A percentile compares a stretch with the other conserved stretches of the same genome.
These are phyloP conservation scores for Schrankia costaestrigalis DNA, from an alignment of 2,888 invertebrate genomes.

Conservation along the genomic window DNA sequence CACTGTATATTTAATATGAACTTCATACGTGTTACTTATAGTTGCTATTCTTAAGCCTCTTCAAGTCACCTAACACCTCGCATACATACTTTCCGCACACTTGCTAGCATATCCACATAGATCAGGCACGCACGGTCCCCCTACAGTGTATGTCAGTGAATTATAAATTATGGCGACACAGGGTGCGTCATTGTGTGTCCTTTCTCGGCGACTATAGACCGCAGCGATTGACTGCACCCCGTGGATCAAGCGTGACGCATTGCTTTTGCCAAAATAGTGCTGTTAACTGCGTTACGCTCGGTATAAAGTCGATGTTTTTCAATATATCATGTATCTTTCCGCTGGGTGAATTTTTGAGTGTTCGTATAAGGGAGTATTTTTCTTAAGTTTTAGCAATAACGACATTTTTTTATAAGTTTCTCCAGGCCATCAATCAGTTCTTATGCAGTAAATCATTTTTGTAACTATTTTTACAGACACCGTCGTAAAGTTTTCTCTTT, in stretches of 20 bases:
- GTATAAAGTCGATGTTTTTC: conserved; percentile 32
- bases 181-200: conserved; percentile 66
- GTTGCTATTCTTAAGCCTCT: neutral
- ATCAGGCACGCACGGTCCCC: conserved; percentile 55
- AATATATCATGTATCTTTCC: conserved; percentile 26
- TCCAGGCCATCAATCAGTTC: neutral
- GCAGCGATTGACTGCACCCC: conserved; percentile 70
- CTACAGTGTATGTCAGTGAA: conserved; percentile 42
- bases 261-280: conserved; percentile 38
- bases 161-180: conserved; percentile 63
- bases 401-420: neutral
- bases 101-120: conserved; percentile 34
- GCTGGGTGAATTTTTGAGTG: conserved; percentile 11
- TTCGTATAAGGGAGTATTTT: conserved; percentile 10
- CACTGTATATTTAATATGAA: too few relatives aligned
- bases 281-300: conserved; percentile 34
- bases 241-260: conserved; percentile 52
- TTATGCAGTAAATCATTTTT: too few relatives aligned
- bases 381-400: conserved; percentile 4
- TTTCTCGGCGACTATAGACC: conserved; percentile 60
- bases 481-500: too few relatives aligned
- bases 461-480: too few relatives aligned
- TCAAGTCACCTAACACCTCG: neutral
- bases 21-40: too few relatives aligned
- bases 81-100: neutral